Evolutionary conservation across 2,797 vertebrate species (phyloP).

Genomic region (Pelobates cultripes): DNA sequence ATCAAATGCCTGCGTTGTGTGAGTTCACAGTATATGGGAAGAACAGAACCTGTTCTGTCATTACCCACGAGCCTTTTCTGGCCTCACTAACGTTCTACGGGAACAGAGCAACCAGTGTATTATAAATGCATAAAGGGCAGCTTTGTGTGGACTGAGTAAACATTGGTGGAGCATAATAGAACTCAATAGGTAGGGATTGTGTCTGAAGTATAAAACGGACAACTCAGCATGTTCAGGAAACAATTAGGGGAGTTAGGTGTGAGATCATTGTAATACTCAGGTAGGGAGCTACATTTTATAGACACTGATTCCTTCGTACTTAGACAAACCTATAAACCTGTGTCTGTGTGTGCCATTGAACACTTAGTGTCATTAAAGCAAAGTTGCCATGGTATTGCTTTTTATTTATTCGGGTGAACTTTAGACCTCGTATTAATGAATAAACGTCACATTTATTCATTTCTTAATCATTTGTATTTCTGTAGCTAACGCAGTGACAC

Average conservation of each 20-base stretch:
- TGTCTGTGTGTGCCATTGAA: no score
- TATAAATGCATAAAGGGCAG: conserved; percentile 21
- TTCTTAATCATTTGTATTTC: no score
- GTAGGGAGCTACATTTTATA: background rate
- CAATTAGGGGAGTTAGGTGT: background rate
- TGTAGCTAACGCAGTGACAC: no score
- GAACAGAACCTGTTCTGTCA: conserved; percentile 11
- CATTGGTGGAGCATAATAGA: conserved; percentile 7
- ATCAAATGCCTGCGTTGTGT: background rate
- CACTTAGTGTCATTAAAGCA: no score
- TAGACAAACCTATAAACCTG: background rate
- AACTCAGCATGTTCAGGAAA: background rate
- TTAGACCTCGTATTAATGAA: no score
- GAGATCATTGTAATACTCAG: background rate
- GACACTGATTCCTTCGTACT: background rate
- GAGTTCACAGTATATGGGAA: background rate
- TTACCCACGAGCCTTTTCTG: conserved; percentile 19
- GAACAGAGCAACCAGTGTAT: conserved; percentile 26
- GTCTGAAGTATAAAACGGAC: background rate
- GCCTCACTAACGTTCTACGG: background rate
- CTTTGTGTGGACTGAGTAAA: conserved; percentile 30
- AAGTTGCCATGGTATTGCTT: no score
- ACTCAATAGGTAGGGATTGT: conserved; percentile 14
- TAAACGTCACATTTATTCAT: no score
- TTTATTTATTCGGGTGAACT: no score